Evolutionary conservation across 2,113 vertebrate species (phyloP).

Genomic region (Nettapus auritus): DNA sequence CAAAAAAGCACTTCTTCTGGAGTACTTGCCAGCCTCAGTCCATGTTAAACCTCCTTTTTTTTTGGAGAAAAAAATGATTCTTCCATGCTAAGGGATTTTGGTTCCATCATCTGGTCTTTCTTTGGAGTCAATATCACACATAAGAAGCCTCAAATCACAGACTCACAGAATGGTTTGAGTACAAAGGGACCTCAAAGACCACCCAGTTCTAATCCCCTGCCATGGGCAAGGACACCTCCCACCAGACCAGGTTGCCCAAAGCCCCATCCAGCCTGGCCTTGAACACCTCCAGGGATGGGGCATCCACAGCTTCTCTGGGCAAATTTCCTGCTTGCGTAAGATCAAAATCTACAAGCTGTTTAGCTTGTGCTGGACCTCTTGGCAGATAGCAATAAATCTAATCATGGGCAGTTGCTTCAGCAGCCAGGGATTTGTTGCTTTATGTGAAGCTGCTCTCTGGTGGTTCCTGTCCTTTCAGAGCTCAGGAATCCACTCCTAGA

Average conservation of each 20-base stretch:
- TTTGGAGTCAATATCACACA: background rate
- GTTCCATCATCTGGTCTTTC: background rate
- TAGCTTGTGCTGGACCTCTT: background rate
- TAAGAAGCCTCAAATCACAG: background rate
- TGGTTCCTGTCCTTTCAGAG: background rate
- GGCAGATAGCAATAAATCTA: background rate
- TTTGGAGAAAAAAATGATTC: background rate
- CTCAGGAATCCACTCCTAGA: background rate
- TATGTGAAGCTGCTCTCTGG: background rate
- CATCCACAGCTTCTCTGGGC: background rate
- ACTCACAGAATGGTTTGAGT: too few species aligned
- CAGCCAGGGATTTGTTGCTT: background rate
- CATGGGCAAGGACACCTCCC: too few species aligned
- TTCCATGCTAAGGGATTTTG: background rate
- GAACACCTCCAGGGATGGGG: too few species aligned
- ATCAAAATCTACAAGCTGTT: background rate
- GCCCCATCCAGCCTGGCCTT: too few species aligned
- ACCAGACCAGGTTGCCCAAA: too few species aligned
- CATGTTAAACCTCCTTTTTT: background rate
- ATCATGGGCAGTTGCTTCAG: background rate
- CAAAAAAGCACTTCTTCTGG: background rate
- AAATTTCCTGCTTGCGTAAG: background rate
- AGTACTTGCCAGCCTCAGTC: background rate
- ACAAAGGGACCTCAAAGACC: too few species aligned
- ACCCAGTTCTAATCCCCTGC: too few species aligned